Conservation (phyloP, 2,888 invertebrate species). For the Apodemia duryi region DNA sequence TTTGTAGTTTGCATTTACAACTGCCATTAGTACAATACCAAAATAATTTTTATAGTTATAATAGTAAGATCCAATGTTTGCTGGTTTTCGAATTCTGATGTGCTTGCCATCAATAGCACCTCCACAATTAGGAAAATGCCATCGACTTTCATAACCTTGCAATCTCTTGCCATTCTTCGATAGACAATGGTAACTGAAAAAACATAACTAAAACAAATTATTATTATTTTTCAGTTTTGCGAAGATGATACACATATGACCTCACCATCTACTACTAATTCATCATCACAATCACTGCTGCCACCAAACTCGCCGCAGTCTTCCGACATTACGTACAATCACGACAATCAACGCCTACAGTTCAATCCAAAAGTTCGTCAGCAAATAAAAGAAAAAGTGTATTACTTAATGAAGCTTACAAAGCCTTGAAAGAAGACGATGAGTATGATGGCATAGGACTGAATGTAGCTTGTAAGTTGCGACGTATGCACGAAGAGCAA, state of each 20-base stretch:
- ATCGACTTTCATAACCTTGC: conserved; percentile 2
- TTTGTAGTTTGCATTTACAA: conserved; percentile 28
- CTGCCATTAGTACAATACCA: conserved; percentile 23
- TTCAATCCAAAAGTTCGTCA: conserved; percentile 11
- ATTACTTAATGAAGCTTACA: conserved; percentile 13
- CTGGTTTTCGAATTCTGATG: conserved; percentile 20
- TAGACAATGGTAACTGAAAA: not conserved
- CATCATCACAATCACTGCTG: no score
- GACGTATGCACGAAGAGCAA: conserved; percentile 14
- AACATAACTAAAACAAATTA: not conserved
- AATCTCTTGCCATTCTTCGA: conserved; percentile 7
- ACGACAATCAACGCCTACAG: conserved; percentile 14
- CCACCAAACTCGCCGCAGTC: not conserved
- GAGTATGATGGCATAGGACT: conserved; percentile 14
- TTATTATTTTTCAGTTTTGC: not conserved
- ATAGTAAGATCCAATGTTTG: conserved; percentile 24
- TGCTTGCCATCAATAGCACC: conserved; percentile 17
- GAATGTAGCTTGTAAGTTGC: conserved; percentile 14
- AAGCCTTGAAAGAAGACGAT: conserved; percentile 14
- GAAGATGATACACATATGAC: not conserved
- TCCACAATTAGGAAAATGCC: conserved; percentile 5
- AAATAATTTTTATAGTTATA: conserved; percentile 26
- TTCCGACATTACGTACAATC: conserved; percentile 5
- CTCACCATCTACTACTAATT: no score
- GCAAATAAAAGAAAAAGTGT: conserved; percentile 14